Percentiles rank a stretch among this genome's conserved stretches.
Conservation (phyloP, 2,888 invertebrate species). For the Caenorhabditis parvicauda region DNA sequence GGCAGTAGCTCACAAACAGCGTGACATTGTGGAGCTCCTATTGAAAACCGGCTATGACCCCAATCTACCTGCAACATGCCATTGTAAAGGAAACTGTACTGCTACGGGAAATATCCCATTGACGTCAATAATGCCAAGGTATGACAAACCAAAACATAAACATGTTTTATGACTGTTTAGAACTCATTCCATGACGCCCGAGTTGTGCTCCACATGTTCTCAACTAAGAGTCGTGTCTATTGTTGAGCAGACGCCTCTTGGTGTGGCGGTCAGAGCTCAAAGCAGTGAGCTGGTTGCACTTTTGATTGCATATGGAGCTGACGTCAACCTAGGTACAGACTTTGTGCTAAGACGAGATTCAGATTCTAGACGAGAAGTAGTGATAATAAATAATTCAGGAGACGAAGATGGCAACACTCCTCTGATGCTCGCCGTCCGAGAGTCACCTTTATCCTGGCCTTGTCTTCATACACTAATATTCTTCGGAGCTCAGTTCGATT, state of each 20-base stretch:
- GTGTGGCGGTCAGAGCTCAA: constrained; percentile 68
- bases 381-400: constrained; percentile 29
- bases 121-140: constrained; percentile 56
- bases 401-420: constrained; percentile 70
- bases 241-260: constrained; percentile 68
- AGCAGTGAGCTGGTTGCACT: constrained; percentile 68
- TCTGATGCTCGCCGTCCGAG: constrained; percentile 69
- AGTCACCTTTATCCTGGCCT: constrained; percentile 68
- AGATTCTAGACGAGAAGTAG: not conserved
- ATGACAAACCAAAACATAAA: no score
- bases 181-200: constrained; percentile 55
- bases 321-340: constrained; percentile 64
- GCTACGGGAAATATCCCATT: constrained; percentile 57
- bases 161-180: no score
- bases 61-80: constrained; percentile 67
- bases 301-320: constrained; percentile 69
- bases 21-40: constrained; percentile 65
- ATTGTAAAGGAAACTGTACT: constrained; percentile 59
- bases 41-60: constrained; percentile 67
- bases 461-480: constrained; percentile 59
- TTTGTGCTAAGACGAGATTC: not conserved
- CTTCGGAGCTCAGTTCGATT: constrained; percentile 55
- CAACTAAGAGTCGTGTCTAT: constrained; percentile 66
- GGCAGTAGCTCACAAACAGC: constrained; percentile 69
- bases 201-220: constrained; percentile 66